These are phyloP conservation scores for Tenthredo mesomela DNA, from an alignment of 2,888 invertebrate genomes.

Conservation along the genomic window DNA sequence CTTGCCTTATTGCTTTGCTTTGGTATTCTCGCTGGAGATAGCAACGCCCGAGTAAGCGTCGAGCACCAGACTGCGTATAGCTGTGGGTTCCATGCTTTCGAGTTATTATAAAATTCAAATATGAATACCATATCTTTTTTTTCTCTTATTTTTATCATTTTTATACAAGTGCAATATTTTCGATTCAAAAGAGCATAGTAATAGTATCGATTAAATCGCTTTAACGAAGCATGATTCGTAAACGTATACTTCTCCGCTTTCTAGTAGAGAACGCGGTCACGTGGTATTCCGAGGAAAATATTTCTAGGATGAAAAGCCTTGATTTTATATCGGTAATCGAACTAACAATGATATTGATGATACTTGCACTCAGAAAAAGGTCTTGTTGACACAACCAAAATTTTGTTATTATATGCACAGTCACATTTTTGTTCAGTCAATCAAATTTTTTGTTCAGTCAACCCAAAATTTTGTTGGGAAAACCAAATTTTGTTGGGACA, in stretches of 20 bases:
- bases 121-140: too few relatives aligned
- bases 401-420: too few relatives aligned
- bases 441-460: too few relatives aligned
- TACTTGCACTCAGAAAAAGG: too few relatives aligned
- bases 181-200: background rate
- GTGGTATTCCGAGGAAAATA: background rate
- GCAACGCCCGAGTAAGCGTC: slow-evolving; percentile 49
- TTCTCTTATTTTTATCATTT: background rate
- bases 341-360: background rate
- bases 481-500: too few relatives aligned
- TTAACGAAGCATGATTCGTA: background rate
- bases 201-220: background rate
- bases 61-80: background rate
- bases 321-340: background rate
- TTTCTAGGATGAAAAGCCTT: background rate
- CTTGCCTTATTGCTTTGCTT: slow-evolving; percentile 26
- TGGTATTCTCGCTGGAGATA: slow-evolving; percentile 41
- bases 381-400: too few relatives aligned
- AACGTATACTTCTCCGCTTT: background rate
- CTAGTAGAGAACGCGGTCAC: slow-evolving; percentile 13
- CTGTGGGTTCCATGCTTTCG: background rate
- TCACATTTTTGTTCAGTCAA: too few relatives aligned
- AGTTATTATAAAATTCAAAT: background rate
- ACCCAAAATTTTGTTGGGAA: too few relatives aligned
- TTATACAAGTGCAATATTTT: background rate